A percentile compares a stretch with the other conserved stretches of the same genome.
Conservation (phyloP, 1,140 invertebrate genomes). For the Pseudomyrmex flavicornis region DNA sequence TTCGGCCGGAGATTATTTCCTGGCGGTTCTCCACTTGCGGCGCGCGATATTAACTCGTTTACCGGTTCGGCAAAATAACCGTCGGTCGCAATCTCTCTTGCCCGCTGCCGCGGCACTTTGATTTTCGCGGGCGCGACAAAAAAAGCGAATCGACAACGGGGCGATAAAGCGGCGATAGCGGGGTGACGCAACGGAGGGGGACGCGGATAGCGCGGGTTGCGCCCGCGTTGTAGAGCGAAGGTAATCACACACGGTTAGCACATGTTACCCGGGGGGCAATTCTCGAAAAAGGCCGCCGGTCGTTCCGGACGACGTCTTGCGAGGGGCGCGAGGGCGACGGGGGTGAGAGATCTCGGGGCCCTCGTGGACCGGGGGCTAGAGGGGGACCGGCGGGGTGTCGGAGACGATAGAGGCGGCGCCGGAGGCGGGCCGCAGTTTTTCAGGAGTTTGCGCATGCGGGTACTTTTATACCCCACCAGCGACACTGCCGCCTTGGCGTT, state of each 20-base stretch:
- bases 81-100: conserved; percentile 17
- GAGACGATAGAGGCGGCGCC: conserved; percentile 80
- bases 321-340: conserved; percentile 49
- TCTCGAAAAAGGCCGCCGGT: conserved; percentile 80
- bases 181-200: neutral
- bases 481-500: conserved; percentile 77
- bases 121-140: conserved; percentile 62
- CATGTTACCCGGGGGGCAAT: conserved; percentile 79
- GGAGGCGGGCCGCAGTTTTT: conserved; percentile 84
- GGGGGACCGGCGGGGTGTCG: conserved; percentile 57
- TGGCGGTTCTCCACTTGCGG: conserved; percentile 1
- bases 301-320: conserved; percentile 74
- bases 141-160: neutral
- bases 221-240: conserved; percentile 54
- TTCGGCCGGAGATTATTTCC: neutral
- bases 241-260: conserved; percentile 80
- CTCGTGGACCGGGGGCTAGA: conserved; percentile 34
- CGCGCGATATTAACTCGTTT: conserved; percentile 23
- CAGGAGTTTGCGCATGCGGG: conserved; percentile 82
- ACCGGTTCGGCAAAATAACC: neutral
- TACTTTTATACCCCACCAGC: conserved; percentile 82
- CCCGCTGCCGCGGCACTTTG: conserved; percentile 56
- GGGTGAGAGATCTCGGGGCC: conserved; percentile 64
- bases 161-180: conserved; percentile 26
- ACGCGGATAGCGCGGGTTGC: conserved; percentile 16